Evolutionary conservation across 2,113 vertebrate species (phyloP).

Genomic region (Chionomys nivalis): DNA sequence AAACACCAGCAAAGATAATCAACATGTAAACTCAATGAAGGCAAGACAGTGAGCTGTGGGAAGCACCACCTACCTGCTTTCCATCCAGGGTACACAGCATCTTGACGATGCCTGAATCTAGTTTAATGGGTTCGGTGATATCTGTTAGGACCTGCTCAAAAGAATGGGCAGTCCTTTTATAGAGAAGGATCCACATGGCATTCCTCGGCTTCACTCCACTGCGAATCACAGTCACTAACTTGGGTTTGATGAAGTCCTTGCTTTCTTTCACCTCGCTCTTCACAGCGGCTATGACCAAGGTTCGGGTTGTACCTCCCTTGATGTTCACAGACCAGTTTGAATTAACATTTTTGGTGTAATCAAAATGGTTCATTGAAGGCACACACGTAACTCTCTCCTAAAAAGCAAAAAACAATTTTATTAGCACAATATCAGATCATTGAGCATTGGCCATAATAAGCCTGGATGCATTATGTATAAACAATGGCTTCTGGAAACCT

Average conservation of each 20-base stretch:
- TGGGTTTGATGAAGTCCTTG: constrained; percentile 98
- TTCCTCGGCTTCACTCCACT: constrained; percentile 97
- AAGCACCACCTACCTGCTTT: constrained; percentile 91
- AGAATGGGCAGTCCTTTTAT: constrained; percentile 99
- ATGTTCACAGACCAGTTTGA: constrained; percentile 98
- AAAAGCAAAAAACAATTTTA: constrained; percentile 5
- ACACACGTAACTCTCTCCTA: constrained; percentile 99
- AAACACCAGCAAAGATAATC: not conserved
- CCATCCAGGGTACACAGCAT: constrained; percentile 96
- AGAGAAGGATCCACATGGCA: constrained; percentile 96
- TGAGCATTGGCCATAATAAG: not conserved
- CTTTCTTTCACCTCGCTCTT: constrained; percentile 91
- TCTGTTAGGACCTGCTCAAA: constrained; percentile 98
- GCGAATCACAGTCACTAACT: constrained; percentile 97
- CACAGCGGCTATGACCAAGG: constrained; percentile 87
- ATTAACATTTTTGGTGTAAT: constrained; percentile 97
- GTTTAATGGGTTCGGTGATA: constrained; percentile 98
- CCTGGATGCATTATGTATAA: no score
- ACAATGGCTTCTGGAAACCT: not conserved
- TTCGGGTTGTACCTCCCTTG: constrained; percentile 89
- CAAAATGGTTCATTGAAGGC: constrained; percentile 95
- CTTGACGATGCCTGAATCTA: constrained; percentile 97
- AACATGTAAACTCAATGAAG: accelerated
- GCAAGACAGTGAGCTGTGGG: accelerated
- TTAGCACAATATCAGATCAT: not conserved